Evolutionary conservation across 1,140 invertebrate genomes (phyloP).

Genomic region (Drosophila kanapiae): DNA sequence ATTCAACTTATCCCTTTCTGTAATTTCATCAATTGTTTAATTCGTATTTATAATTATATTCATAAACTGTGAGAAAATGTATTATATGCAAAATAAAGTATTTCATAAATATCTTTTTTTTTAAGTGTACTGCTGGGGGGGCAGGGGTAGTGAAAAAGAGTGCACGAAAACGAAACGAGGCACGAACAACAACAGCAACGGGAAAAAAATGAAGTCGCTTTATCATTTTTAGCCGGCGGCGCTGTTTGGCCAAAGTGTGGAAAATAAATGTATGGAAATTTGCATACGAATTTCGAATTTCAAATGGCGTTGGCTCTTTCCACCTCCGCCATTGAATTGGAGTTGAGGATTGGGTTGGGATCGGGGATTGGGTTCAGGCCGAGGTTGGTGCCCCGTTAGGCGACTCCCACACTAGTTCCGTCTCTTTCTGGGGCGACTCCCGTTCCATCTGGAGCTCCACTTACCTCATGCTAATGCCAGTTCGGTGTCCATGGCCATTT

Average conservation of each 20-base stretch:
- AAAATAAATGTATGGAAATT: constrained; percentile 82
- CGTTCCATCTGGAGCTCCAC: constrained; percentile 14
- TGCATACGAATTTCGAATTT: constrained; percentile 79
- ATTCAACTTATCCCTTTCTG: no score
- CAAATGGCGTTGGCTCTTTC: constrained; percentile 61
- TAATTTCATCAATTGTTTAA: neutral
- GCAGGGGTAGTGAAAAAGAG: constrained; percentile 32
- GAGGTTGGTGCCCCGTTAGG: constrained; percentile 48
- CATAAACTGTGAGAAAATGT: neutral
- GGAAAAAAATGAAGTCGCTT: constrained; percentile 78
- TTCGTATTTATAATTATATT: neutral
- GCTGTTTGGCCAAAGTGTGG: constrained; percentile 77
- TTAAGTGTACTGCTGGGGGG: neutral
- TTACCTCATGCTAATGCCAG: constrained; percentile 8
- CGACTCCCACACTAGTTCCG: constrained; percentile 43
- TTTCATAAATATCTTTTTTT: neutral
- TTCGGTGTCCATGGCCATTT: constrained; percentile 46
- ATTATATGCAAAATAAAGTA: neutral
- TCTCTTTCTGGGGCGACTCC: constrained; percentile 25
- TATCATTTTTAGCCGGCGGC: constrained; percentile 80
- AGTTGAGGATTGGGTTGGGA: constrained; percentile 28
- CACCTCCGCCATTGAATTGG: constrained; percentile 12
- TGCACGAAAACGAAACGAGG: constrained; percentile 62
- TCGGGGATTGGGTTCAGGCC: no score
- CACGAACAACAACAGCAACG: constrained; percentile 52